Base-by-base conservation (phyloP, 2,888 invertebrate species). In the Leptopilina myrica region DNA sequence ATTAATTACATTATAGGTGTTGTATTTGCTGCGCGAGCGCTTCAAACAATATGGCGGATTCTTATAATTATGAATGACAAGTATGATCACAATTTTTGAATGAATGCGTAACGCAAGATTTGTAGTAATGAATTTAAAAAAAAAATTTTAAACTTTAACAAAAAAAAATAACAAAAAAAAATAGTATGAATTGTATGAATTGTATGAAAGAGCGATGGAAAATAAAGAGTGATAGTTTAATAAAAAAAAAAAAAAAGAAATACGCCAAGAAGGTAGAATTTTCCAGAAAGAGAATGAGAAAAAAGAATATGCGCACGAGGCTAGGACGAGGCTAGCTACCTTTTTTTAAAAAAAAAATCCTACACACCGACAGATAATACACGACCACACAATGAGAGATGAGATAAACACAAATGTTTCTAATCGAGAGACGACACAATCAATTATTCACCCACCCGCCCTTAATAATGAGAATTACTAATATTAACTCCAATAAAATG, bases 301-400 rank as follows among this genome's bases (percentile, higher is more conserved):
- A 79, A 80, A 83, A 78, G 65, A 79, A 76, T 76, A 84, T 88
- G 89, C 88, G 87, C 88, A 87, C 91, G 91, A 91, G 91, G 91
- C 91, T 91, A 89, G 91, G 90, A 90, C 91, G 91, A 91, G 89
- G 90, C 90, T 91, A 91, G 91, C 90, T 88, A 91, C 90, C 90
- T 86, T 85, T 49, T 46, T 9, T 46, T 7, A 46, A 49, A 49
- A 49, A 49, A 84, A 87, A 87, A 88, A 81, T 85, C 83, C 87
- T 80, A 84, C 80, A 83, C 82, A 83, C 81, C 80, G 67, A 84
- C 81, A 81, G 81, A 75, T 77, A 69, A 80, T 67, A 78, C 82
- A 80, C 76, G 66, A 78, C 77, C 76, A 80, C 56, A 83, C 56
- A 76, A 77, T 81, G 78, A 78, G 80, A 81, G 43, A 65, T 49